Percentiles rank a stretch among this genome's conserved stretches.
These are phyloP conservation scores for Latrodectus elegans DNA, from an alignment of 2,888 invertebrate species.

Conservation along the genomic window DNA sequence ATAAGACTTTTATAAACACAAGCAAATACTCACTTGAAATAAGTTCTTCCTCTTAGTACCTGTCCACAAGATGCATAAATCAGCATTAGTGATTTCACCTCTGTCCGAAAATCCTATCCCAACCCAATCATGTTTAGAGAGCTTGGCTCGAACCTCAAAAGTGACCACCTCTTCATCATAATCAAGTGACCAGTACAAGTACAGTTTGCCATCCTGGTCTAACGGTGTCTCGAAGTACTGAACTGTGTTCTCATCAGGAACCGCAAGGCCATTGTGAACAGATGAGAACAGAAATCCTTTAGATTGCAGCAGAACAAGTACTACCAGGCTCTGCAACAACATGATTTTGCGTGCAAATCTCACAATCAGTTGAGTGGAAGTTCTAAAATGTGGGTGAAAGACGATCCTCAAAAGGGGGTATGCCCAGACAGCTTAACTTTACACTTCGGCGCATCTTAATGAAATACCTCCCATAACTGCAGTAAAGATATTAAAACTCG, in stretches of 20 bases:
- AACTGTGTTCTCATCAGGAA: constrained; percentile 9
- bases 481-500: constrained; percentile 64
- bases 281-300: constrained; percentile 16
- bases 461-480: constrained; percentile 67
- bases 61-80: constrained; percentile 87
- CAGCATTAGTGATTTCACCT: constrained; percentile 83
- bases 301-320: constrained; percentile 25
- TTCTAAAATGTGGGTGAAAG: background rate
- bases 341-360: constrained; percentile 12
- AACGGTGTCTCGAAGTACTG: constrained; percentile 66
- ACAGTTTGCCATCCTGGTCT: constrained; percentile 70
- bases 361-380: background rate
- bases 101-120: constrained; percentile 90
- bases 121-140: constrained; percentile 80
- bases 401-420: constrained; percentile 30
- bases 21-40: constrained; percentile 77
- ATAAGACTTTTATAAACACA: too few species aligned
- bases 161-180: constrained; percentile 75
- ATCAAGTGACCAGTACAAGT: constrained; percentile 77
- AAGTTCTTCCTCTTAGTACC: constrained; percentile 81
- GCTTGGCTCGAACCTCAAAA: constrained; percentile 75
- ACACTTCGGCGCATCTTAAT: constrained; percentile 59
- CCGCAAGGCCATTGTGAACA: constrained; percentile 6
- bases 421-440: constrained; percentile 26
- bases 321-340: constrained; percentile 24